Evolutionary conservation across 2,113 vertebrate species (phyloP).

Genomic region (Hypocryptadius cinnamomeus): DNA sequence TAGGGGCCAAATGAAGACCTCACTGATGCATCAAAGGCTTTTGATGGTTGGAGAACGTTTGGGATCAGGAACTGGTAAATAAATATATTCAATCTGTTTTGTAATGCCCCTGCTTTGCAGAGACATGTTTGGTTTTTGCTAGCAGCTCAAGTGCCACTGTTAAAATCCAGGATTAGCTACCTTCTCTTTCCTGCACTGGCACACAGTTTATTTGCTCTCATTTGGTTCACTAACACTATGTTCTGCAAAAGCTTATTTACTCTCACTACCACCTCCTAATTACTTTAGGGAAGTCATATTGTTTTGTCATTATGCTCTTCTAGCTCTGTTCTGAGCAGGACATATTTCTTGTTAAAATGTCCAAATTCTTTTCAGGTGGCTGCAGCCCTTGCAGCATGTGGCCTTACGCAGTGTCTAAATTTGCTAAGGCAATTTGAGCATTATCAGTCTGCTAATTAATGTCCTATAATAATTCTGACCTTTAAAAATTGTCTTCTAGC

Average conservation of each 20-base stretch:
- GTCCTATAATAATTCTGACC: constrained; percentile 42
- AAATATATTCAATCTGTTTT: neutral
- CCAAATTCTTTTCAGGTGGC: constrained; percentile 12
- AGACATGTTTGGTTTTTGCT: neutral
- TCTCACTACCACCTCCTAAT: neutral
- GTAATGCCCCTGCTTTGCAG: neutral
- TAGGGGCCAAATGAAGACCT: neutral
- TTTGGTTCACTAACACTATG: neutral
- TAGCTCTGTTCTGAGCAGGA: neutral
- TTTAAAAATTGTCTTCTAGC: constrained; percentile 29
- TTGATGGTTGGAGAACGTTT: fast-evolving
- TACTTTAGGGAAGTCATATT: neutral
- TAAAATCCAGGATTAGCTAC: neutral
- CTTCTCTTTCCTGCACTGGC: neutral
- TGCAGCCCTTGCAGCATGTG: neutral
- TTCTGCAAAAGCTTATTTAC: constrained; percentile 18
- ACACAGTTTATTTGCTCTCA: neutral
- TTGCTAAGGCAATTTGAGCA: constrained; percentile 1
- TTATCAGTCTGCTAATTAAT: constrained; percentile 39
- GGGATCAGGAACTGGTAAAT: neutral
- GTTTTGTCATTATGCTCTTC: neutral
- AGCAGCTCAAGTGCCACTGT: neutral
- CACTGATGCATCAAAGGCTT: neutral
- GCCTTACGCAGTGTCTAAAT: neutral
- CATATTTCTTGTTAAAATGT: neutral